Base-by-base conservation (phyloP, 2,888 invertebrate genomes). In the Acrocyrtus sp. region DNA sequence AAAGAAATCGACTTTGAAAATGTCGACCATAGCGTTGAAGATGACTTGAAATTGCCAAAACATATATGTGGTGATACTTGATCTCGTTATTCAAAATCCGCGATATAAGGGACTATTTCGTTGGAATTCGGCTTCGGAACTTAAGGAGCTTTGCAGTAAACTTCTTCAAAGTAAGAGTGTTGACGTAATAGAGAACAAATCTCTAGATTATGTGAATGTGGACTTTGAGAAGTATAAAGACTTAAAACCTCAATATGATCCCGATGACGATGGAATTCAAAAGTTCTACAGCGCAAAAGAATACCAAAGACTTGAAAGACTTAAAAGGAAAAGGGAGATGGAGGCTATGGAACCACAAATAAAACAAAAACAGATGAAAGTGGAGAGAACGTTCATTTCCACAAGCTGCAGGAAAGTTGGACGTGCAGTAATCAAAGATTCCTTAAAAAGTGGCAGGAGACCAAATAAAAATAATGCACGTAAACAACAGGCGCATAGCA, bases 201-300 rank as follows among this genome's bases (percentile, higher is more conserved):
- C 67, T 12, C 53, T 80, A 8, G 67, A 72, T 3, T 72, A 67
- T 47, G 54, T 78, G 2, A 70, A 68, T 26, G 50, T 74, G 0
- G 75, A 80, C 43, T 78, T 73, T 39, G 72, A 73, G 0, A 69
- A 74, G 12, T 78, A 75, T 24, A 74, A 75, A 43, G 63, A 77
- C 21, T 39, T 74, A 1, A 69, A 68, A 17, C 43, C 70, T 5
- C 47, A 66, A 26, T 58, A 65, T 21, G 73, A 72, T 19, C 74
- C 68, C 0, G 75, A 77, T 12, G 78, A 80, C 57, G 76, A 74
- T 58, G 77, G 77, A 0, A 74, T 75, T 27, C 78, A 80, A 53
- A 73, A 72, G 45, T 77, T 77, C 0, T 80, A 70, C 34, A 43
- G 76, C n/a, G 12, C 17, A 3, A 53, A 45, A 19, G 67, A 70